phyloP scores from a whole-genome alignment of 2,113 vertebrate genomes.

The Polypterus bichir region DNA sequence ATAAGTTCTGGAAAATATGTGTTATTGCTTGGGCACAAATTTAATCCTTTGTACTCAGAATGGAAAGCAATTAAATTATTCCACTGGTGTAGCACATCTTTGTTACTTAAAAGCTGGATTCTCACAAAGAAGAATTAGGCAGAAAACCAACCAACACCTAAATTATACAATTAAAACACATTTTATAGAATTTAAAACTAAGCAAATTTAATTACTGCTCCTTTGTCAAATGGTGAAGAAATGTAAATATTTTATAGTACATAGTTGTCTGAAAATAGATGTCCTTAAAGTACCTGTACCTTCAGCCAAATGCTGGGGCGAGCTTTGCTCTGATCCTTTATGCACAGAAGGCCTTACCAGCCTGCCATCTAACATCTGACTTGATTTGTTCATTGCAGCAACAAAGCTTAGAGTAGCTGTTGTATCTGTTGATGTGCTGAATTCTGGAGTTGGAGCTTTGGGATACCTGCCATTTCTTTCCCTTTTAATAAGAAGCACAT shows the following conservation, averaged over 20 bases:
- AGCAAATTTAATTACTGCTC: no score
- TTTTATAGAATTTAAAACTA: no score
- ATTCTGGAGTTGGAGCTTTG: slow-evolving; percentile 21
- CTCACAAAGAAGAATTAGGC: no score
- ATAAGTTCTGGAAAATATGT: no score
- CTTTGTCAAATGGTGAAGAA: not conserved
- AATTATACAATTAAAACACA: no score
- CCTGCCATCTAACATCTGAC: slow-evolving; percentile 14
- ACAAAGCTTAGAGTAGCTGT: slow-evolving; percentile 18
- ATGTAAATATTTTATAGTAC: not conserved
- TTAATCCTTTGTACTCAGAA: no score
- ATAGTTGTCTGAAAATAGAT: not conserved
- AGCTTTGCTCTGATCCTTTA: slow-evolving; percentile 5
- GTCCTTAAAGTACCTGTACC: not conserved
- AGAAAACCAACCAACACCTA: no score
- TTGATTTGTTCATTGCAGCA: slow-evolving; percentile 11
- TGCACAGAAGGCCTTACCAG: not conserved
- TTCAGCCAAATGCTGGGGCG: not conserved
- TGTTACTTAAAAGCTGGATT: no score
- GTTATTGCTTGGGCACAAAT: no score
- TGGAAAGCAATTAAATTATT: no score
- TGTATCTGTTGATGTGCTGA: slow-evolving; percentile 34
- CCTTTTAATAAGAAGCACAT: slow-evolving; percentile 12
- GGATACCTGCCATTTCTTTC: slow-evolving; percentile 25
- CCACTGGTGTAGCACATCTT: no score